These are phyloP conservation scores for Prunella fulvescens DNA, from an alignment of 2,113 vertebrate genomes.

Conservation along the genomic window DNA sequence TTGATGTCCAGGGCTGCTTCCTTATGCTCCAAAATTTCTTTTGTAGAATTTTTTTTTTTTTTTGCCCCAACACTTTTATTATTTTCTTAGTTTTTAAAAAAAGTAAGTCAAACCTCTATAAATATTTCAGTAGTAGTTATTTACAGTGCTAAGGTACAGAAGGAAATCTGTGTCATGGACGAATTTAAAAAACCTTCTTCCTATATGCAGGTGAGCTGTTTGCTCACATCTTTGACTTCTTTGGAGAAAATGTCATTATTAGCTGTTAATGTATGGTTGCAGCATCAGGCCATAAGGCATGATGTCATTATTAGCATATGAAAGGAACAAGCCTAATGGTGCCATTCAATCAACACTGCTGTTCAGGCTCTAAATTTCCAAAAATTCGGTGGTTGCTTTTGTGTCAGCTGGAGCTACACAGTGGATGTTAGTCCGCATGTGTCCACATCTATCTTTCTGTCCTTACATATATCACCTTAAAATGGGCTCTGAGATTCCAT, in stretches of 20 bases:
- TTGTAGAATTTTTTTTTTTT: not conserved
- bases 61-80: not conserved
- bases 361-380: not conserved
- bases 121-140: not conserved
- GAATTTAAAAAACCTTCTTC: not conserved
- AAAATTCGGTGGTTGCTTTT: not conserved
- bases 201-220: not conserved
- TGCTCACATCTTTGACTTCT: not conserved
- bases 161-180: not conserved
- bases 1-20: not conserved
- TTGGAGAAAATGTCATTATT: not conserved
- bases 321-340: not conserved
- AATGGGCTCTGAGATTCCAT: not conserved
- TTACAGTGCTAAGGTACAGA: not conserved
- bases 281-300: not conserved
- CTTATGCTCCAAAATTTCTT: not conserved
- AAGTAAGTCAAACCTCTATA: not conserved
- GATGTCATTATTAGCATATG: not conserved
- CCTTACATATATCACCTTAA: not conserved
- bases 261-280: not conserved
- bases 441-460: rapidly evolving
- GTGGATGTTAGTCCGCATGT: not conserved
- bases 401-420: not conserved
- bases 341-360: not conserved
- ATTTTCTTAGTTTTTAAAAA: not conserved